A percentile compares a stretch with the other conserved stretches of the same genome.
These are phyloP conservation scores for Sitta carolinensis DNA, from an alignment of 2,797 vertebrate species.

Conservation along the genomic window DNA sequence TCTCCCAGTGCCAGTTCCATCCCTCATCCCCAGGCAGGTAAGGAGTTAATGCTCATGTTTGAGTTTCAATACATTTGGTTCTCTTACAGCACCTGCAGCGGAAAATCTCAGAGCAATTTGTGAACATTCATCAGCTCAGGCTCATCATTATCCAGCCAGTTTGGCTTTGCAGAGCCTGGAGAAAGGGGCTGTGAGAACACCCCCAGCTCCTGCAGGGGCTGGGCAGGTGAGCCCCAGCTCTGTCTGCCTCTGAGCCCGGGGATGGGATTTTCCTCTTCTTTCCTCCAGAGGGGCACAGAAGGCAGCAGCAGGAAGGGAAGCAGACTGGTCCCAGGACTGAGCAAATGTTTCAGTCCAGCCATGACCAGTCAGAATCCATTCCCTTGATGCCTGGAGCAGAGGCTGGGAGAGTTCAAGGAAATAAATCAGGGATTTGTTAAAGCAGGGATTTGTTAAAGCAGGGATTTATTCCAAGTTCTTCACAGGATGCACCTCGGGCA, in stretches of 20 bases:
- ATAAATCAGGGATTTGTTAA: too few relatives aligned
- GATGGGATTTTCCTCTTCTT: background rate
- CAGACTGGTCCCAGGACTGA: background rate
- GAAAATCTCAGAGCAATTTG: background rate
- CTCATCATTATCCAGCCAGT: background rate
- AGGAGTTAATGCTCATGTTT: background rate
- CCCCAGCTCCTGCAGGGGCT: background rate
- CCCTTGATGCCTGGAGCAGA: background rate
- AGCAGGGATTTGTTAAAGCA: too few relatives aligned
- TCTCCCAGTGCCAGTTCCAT: background rate
- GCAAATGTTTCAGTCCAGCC: background rate
- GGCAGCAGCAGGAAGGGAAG: background rate
- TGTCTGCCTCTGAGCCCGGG: background rate
- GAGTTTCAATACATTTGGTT: background rate
- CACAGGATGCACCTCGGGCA: too few relatives aligned
- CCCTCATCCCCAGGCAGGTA: background rate
- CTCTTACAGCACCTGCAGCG: constrained; percentile 4
- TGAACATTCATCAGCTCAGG: background rate
- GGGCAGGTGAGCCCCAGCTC: background rate
- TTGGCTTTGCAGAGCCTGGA: background rate
- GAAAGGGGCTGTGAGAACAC: background rate
- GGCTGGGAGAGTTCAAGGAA: too few relatives aligned
- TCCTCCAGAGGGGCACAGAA: background rate
- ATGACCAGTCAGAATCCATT: background rate
- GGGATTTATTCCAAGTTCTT: too few relatives aligned